phyloP scores from a whole-genome alignment of 2,113 vertebrate species.

The Erinaceus europaeus region DNA sequence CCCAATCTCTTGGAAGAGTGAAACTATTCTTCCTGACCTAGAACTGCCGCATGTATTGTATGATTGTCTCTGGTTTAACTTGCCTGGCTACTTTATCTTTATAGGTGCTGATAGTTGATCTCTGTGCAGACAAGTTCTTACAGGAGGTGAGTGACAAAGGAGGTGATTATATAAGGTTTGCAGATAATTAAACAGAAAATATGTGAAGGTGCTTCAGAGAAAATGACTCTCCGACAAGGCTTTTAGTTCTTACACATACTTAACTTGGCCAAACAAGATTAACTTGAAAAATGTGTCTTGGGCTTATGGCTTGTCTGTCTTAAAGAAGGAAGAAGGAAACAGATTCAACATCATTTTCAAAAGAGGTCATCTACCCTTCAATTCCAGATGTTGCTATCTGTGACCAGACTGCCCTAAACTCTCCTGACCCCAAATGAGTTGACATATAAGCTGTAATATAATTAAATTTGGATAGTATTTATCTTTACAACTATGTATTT shows the following conservation, averaged over 20 bases:
- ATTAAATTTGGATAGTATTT: constrained; percentile 1
- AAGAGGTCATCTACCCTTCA: constrained; percentile 19
- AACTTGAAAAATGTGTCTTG: constrained; percentile 38
- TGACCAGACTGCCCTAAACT: too few relatives aligned
- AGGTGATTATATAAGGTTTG: constrained; percentile 32
- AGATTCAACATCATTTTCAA: constrained; percentile 5
- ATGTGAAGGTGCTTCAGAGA: constrained; percentile 49
- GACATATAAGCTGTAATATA: background rate
- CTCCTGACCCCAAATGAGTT: too few relatives aligned
- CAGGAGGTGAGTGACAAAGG: constrained; percentile 89
- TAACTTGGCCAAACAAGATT: constrained; percentile 41
- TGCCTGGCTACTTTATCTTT: constrained; percentile 62
- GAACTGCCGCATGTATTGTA: background rate
- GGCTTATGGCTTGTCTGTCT: background rate
- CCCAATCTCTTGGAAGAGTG: constrained; percentile 35
- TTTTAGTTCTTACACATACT: background rate
- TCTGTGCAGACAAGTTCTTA: constrained; percentile 94
- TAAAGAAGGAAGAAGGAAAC: constrained; percentile 58
- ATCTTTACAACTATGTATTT: background rate
- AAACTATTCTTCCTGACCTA: background rate
- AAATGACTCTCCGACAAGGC: constrained; percentile 42
- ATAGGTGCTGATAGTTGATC: constrained; percentile 98
- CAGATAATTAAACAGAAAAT: constrained; percentile 41
- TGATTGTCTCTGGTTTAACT: constrained; percentile 50
- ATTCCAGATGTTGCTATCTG: too few relatives aligned